Percentiles rank a stretch among this genome's conserved stretches.
These are phyloP conservation scores for Bombylius discolor DNA, from an alignment of 2,888 invertebrate species.

Conservation along the genomic window DNA sequence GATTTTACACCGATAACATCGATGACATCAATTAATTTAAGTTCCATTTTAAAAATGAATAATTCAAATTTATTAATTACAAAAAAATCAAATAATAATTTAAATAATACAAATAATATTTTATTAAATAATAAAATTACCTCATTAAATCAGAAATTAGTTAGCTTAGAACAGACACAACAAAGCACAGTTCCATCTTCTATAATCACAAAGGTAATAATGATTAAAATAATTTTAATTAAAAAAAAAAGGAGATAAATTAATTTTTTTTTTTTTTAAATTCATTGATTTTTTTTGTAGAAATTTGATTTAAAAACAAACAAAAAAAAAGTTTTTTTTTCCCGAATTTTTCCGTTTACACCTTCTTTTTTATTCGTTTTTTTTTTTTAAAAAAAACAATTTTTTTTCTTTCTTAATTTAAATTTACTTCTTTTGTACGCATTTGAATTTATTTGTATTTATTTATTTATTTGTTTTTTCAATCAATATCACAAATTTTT, in stretches of 20 bases:
- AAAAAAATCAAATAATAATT: neutral
- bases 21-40: neutral
- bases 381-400: too few relatives aligned
- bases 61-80: neutral
- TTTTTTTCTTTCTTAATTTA: too few relatives aligned
- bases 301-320: too few relatives aligned
- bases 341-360: too few relatives aligned
- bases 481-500: too few relatives aligned
- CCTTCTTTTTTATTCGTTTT: too few relatives aligned
- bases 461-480: too few relatives aligned
- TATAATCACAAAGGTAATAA: conserved; percentile 17
- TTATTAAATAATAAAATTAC: neutral
- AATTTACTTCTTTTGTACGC: too few relatives aligned
- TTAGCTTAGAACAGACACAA: conserved; percentile 15
- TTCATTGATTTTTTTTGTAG: too few relatives aligned
- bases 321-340: too few relatives aligned
- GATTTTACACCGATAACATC: conserved; percentile 2
- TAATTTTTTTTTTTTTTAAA: too few relatives aligned
- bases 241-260: neutral
- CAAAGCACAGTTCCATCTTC: conserved; percentile 15
- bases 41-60: neutral
- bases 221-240: neutral
- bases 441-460: too few relatives aligned
- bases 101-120: neutral
- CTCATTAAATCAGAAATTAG: conserved; percentile 13